Conservation (phyloP, 35 echinoderm and acorn worm genomes). For the Amphiura filiformis region DNA sequence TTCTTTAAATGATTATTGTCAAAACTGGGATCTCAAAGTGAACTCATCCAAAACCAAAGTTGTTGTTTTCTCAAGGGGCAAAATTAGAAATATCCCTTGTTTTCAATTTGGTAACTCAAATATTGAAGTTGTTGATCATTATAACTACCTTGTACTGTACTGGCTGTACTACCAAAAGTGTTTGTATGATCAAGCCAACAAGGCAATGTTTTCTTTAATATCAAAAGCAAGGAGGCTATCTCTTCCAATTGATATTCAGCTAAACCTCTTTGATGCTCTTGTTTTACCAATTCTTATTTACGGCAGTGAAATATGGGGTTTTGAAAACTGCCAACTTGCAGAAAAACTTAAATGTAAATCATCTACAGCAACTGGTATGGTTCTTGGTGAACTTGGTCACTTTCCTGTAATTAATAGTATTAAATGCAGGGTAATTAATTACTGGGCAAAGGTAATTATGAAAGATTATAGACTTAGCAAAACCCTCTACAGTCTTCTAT, state of each 20-base stretch:
- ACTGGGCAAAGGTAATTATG: neutral
- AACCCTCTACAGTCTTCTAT: neutral
- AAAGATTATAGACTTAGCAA: neutral
- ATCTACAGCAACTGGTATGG: neutral
- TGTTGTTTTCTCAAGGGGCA: neutral
- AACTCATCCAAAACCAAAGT: conserved; percentile 11
- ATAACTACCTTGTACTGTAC: neutral
- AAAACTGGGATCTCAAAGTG: neutral
- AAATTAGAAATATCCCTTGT: neutral
- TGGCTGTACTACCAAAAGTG: neutral
- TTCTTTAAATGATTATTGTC: neutral
- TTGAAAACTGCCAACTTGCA: neutral
- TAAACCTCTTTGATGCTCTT: neutral
- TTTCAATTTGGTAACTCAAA: neutral
- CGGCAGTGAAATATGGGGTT: neutral
- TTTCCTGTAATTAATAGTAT: no score
- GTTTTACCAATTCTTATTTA: neutral
- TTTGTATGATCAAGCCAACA: neutral
- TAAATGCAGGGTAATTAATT: no score
- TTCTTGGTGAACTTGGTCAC: neutral
- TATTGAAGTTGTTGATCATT: conserved; percentile 15
- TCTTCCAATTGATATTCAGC: neutral
- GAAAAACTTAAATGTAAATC: neutral
- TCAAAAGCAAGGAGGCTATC: neutral
- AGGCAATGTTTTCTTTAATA: neutral